Base-by-base conservation (phyloP, 1,140 invertebrate species). In the Batillaria attramentaria region DNA sequence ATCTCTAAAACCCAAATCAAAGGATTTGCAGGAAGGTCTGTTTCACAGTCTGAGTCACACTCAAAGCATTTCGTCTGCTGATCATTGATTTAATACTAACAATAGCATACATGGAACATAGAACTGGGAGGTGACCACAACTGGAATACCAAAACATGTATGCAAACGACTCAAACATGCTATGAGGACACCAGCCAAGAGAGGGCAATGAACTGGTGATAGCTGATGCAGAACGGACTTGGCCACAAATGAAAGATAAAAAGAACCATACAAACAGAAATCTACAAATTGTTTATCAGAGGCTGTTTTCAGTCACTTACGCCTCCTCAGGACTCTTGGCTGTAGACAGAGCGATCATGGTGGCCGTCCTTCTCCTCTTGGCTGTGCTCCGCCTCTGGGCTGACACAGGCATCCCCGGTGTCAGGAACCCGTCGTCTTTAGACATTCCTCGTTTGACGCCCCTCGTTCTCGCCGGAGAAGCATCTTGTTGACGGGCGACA, bases 271-370 rank as follows among this genome's bases (percentile, higher is more conserved):
- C 10, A 43, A 16, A 50, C 39, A 72, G 10, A 72, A 50, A 72
- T 43, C 16, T 13, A 43, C 28, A 72, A 5, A 72, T 13, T 42
- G 46, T 43, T 42, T 3, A 43, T n/a, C 3, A 43, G n/a, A n/a
- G n/a, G n/a, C n/a, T n/a, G n/a, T n/a, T n/a, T n/a, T n/a, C n/a
- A 43, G 16, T n/a, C n/a, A 74, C 73, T 75, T 42, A 75, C 73
- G 54, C 73, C n/a, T 69, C 77, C n/a, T 81, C 65, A 46, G 72
- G 72, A 75, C 73, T 75, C 37, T 41, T 75, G 24, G 73, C 73
- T 20, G 35, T n/a, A 28, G 73, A 57, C 39, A 75, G 57, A 16
- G 73, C 73, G 28, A 75, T 65, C 73, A 75, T 75, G 31, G 54
- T 65, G 3, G 54, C 73, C 16, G 73, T 75, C 20, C 73, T 35